Base-by-base conservation (phyloP, 1,140 invertebrate genomes). In the Drosophila ambigua region DNA sequence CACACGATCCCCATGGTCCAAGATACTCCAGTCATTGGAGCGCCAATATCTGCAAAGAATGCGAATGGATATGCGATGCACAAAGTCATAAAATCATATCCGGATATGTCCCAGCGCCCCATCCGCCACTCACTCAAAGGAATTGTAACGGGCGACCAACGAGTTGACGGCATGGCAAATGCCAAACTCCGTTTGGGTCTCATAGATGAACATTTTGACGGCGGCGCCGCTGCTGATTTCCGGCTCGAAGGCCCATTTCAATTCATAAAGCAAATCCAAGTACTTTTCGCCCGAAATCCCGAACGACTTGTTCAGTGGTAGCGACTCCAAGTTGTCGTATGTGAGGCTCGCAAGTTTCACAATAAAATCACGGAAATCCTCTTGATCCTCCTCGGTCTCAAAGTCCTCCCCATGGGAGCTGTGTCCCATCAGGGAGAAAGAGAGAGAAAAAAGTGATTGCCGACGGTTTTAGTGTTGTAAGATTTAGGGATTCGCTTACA, bases 161-260 rank as follows among this genome's bases (percentile, higher is more conserved):
- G 95, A 95, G 84, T 95, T 95, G 26, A 94, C 94, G 35, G 94
- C 92, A 88, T 95, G 95, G 74, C 95, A 95, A 61, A 95, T 83
- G 2, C 95, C 95, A 91, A 94, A 93, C 83, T 95, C 95, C 0
- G 94, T 95, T 31, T 95, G 91, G 13, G 93, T 94, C 28, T 93
- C 92, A 39, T 93, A 89, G 8, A 95, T 91, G 50, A 92, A 90
- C 62, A 94, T 88, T 57, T 83, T 92, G 16, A 93, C 93, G 4
- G 92, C 80, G 46, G 93, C 92, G 60, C 93, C 94, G 49, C 94
- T 93, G 48, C 93, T 94, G 45, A 94, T 88, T 48, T 92, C 92
- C 63, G 94, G 93, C 48, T 93, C 92, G 78, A 95, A 95, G 6
- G 90, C 79, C 62, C 92, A 92, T 41, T 94, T 92, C 7, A 95